Base-by-base conservation (phyloP, 2,888 invertebrate genomes). In the Oasisia sp. region DNA sequence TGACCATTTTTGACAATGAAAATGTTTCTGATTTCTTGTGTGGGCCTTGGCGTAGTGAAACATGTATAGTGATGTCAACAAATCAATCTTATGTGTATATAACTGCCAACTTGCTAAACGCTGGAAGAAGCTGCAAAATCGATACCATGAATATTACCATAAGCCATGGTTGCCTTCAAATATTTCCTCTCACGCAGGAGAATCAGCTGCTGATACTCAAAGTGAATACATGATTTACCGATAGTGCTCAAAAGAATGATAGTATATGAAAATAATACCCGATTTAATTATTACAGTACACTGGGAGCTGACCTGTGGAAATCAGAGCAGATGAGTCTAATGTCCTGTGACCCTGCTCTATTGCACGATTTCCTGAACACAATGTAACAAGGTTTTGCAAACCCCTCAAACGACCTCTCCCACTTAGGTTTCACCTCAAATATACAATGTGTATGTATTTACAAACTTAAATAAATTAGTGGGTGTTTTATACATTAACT, bases 391-490 rank as follows among this genome's bases (percentile, higher is more conserved):
- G 74, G 74, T n/a, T 74, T 27, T 27, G 74, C 74, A 74, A 74
- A 74, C n/a, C 74, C 74, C 74, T 74, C 74, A 27, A 74, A 74
- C 7, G 19, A 74, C 27, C 74, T 27, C 27, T 74, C 74, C 74
- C 14, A 27, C 27, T 74, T 74, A 74, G 74, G 74, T 74, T 19
- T 19, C 74, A 74, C n/a, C n/a, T 19, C 19, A 74, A 74, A 74
- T 74, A 74, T 74, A 74, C 74, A 74, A 74, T 7, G 27, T 74
- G 27, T 74, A 74, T 27, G 14, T 74, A 74, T 74, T 74, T 74
- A 74, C 74, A 74, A n/a, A n/a, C 74, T 74, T 74, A 74, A 74
- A 74, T 74, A 74, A 74, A 74, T 74, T 74, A 74, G 74, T 27
- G 27, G 14, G n/a, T n/a, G n/a, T n/a, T 74, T 74, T 74, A 27